Evolutionary conservation across 2,888 invertebrate species (phyloP).

Genomic region (Lathronympha strigana): DNA sequence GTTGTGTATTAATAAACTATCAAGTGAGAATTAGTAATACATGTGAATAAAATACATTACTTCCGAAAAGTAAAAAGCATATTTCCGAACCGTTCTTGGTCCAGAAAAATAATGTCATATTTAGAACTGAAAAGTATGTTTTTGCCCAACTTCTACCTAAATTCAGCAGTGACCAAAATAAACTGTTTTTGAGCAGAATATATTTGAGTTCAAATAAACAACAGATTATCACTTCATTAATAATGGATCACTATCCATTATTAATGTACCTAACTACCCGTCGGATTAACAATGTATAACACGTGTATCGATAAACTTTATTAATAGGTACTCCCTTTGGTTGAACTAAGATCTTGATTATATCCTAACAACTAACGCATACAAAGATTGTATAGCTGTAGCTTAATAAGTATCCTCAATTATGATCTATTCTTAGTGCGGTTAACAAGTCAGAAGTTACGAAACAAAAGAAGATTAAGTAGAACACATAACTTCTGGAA

Average conservation of each 20-base stretch:
- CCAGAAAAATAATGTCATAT: too few relatives aligned
- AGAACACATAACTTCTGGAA: neutral
- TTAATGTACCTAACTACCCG: neutral
- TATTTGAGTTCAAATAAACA: neutral
- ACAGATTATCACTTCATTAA: neutral
- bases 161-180: neutral
- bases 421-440: slow-evolving; percentile 49
- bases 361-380: neutral
- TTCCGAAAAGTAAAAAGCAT: too few relatives aligned
- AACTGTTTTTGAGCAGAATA: neutral
- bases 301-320: slow-evolving; percentile 17
- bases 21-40: too few relatives aligned
- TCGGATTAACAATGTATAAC: neutral
- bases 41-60: too few relatives aligned
- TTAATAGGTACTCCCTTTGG: slow-evolving; percentile 8
- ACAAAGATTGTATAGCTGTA: slow-evolving; percentile 15
- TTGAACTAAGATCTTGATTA: neutral
- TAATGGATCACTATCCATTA: neutral
- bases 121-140: neutral
- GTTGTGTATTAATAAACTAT: too few relatives aligned
- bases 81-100: too few relatives aligned
- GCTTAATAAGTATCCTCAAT: slow-evolving; percentile 41
- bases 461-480: neutral
- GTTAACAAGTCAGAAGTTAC: slow-evolving; percentile 27
- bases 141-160: neutral